A percentile compares a stretch with the other conserved stretches of the same genome.
These are phyloP conservation scores for Brevimyrus niger DNA, from an alignment of 2,113 vertebrate species.

Conservation along the genomic window DNA sequence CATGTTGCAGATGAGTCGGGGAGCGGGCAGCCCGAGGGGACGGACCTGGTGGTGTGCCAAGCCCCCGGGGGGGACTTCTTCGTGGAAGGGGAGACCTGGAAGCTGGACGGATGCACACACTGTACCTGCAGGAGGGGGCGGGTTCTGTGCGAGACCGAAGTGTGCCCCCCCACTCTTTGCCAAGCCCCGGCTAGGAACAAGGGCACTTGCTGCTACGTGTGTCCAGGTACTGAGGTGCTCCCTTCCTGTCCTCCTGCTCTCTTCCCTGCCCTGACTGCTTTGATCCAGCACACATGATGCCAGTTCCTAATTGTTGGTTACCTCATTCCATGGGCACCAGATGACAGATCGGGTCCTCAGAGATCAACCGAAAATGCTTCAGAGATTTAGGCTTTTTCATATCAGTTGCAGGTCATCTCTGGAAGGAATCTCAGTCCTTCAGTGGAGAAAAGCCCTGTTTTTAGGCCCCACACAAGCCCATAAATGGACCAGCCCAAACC, in stretches of 20 bases:
- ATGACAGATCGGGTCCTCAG: not conserved
- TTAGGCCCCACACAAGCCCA: slow-evolving; percentile 44
- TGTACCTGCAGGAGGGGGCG: slow-evolving; percentile 68
- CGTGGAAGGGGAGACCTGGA: slow-evolving; percentile 72
- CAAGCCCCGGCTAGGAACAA: slow-evolving; percentile 55
- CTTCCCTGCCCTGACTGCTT: not conserved
- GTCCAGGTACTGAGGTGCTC: slow-evolving; percentile 51
- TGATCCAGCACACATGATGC: not conserved
- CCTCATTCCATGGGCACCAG: not conserved
- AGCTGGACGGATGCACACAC: slow-evolving; percentile 65
- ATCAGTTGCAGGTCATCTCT: not conserved
- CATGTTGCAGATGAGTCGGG: slow-evolving; percentile 59
- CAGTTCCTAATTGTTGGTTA: not conserved
- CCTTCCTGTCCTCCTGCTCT: not conserved
- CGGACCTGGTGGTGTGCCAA: slow-evolving; percentile 66
- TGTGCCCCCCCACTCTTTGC: slow-evolving; percentile 68
- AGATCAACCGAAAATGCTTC: not conserved
- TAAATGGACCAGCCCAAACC: slow-evolving; percentile 51
- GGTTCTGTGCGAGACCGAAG: slow-evolving; percentile 66
- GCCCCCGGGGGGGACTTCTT: slow-evolving; percentile 65
- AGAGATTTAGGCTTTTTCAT: not conserved
- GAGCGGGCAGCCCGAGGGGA: slow-evolving; percentile 61
- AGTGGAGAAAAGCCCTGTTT: slow-evolving; percentile 31
- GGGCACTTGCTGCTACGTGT: slow-evolving; percentile 62
- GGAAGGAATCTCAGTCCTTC: slow-evolving; percentile 24